These are phyloP conservation scores for Tenrec ecaudatus DNA, from an alignment of 2,113 vertebrate species.

Conservation along the genomic window DNA sequence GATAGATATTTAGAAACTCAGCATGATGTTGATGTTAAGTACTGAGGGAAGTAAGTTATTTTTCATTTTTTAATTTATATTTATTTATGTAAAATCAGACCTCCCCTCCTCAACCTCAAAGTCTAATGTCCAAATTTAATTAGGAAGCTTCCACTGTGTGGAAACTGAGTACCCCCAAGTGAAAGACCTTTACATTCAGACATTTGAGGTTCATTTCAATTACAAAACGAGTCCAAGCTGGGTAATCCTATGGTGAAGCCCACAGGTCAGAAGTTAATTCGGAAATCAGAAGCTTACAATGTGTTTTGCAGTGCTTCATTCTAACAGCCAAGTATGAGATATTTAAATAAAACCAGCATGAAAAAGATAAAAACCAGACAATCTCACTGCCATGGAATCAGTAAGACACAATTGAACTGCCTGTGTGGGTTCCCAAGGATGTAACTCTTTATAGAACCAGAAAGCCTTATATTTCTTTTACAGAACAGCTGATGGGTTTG, in stretches of 20 bases:
- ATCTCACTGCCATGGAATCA: no score
- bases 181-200: background rate
- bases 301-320: constrained; percentile 1
- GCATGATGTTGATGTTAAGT: background rate
- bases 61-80: constrained; percentile 1
- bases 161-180: background rate
- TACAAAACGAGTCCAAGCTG: background rate
- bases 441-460: no score
- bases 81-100: constrained; percentile 14
- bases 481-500: no score
- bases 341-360: constrained; percentile 39
- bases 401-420: no score
- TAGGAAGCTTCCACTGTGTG: background rate
- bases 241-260: background rate
- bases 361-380: background rate
- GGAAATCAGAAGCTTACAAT: background rate
- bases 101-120: background rate
- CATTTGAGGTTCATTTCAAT: background rate
- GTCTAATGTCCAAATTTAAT: background rate
- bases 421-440: no score
- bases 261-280: background rate
- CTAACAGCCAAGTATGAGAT: background rate
- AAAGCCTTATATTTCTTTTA: no score
- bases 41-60: background rate
- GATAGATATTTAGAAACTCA: constrained; percentile 6